A percentile compares a stretch with the other conserved stretches of the same genome.
phyloP scores from a whole-genome alignment of 2,113 vertebrate genomes.

The Heterocephalus glaber region DNA sequence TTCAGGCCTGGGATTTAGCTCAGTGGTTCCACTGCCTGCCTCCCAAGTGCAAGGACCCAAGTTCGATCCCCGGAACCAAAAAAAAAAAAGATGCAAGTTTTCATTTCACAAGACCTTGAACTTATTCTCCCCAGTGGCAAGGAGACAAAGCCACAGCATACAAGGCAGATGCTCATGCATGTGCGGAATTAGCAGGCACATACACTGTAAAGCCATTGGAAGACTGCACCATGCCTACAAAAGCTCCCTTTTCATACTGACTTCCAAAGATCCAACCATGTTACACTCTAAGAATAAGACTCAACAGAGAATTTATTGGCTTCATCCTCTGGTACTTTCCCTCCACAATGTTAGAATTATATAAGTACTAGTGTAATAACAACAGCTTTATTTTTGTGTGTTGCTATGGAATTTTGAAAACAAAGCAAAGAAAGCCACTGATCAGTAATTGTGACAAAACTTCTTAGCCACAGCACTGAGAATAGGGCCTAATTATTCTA shows the following conservation, averaged over 20 bases:
- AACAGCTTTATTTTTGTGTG: slow-evolving; percentile 84
- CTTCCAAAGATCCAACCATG: slow-evolving; percentile 58
- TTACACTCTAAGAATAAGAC: slow-evolving; percentile 69
- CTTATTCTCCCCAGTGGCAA: not conserved
- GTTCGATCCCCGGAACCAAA: no score
- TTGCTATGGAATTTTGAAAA: slow-evolving; percentile 86
- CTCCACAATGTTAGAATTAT: slow-evolving; percentile 72
- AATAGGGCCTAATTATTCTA: slow-evolving; percentile 88
- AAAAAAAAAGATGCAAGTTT: not conserved
- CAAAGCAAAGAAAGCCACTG: slow-evolving; percentile 84
- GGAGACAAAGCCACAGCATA: not conserved
- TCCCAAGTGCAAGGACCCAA: no score
- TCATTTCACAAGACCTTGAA: slow-evolving; percentile 6
- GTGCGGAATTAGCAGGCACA: not conserved
- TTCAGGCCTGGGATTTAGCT: no score
- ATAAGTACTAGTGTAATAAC: slow-evolving; percentile 70
- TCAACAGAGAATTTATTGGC: slow-evolving; percentile 57
- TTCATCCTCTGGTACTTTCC: slow-evolving; percentile 57
- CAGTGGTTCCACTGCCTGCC: no score
- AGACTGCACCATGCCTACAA: not conserved
- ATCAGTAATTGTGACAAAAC: slow-evolving; percentile 85
- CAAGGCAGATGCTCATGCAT: not conserved
- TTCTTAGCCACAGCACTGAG: slow-evolving; percentile 82
- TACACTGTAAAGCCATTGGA: not conserved
- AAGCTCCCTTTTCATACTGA: not conserved